Percentiles rank a stretch among this genome's conserved stretches.
phyloP scores from a whole-genome alignment of 2,888 invertebrate species.

The Cremastinae sp. region DNA sequence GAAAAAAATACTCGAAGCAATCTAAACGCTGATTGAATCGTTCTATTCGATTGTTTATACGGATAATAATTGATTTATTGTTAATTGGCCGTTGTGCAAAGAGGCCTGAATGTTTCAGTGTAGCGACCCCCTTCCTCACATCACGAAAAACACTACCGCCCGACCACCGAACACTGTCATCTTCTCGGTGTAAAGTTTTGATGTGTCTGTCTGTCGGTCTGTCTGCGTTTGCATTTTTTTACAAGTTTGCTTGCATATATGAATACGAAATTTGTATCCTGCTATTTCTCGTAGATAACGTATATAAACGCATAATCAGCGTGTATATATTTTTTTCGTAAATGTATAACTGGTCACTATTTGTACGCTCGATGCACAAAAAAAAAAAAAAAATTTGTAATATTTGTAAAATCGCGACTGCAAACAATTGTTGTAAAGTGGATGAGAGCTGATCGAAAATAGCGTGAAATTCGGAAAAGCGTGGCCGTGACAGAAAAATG shows the following conservation, averaged over 20 bases:
- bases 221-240: conserved; percentile 67
- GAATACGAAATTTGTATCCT: conserved; percentile 31
- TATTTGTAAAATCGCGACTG: conserved; percentile 32
- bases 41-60: conserved; percentile 59
- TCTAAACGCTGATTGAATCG: conserved; percentile 52
- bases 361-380: conserved; percentile 54
- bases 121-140: conserved; percentile 78
- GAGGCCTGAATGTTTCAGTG: conserved; percentile 78
- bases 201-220: conserved; percentile 72
- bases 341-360: conserved; percentile 34
- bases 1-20: conserved; percentile 51
- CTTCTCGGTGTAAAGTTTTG: conserved; percentile 76
- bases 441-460: conserved; percentile 11
- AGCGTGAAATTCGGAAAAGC: background rate
- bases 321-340: conserved; percentile 28
- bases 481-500: conserved; percentile 3
- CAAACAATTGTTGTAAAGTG: conserved; percentile 31
- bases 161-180: conserved; percentile 78
- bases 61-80: conserved; percentile 69
- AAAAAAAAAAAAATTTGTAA: conserved; percentile 16
- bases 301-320: conserved; percentile 7
- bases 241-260: conserved; percentile 53
- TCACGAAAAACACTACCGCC: conserved; percentile 75
- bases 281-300: conserved; percentile 46
- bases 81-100: conserved; percentile 74